phyloP scores from a whole-genome alignment of 2,888 invertebrate genomes.

The Diabrotica balteata region DNA sequence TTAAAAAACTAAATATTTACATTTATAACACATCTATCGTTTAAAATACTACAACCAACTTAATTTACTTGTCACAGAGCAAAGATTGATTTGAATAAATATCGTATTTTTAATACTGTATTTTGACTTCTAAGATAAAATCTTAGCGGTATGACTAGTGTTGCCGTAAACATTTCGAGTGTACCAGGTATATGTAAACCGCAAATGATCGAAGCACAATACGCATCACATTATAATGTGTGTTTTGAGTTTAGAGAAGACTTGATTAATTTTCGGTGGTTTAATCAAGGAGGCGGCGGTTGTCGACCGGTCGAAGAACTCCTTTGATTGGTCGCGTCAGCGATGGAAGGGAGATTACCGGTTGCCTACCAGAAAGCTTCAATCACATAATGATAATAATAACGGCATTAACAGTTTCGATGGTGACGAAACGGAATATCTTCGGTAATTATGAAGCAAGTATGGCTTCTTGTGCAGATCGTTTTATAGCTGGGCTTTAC shows the following conservation, averaged over 20 bases:
- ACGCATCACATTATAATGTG: background rate
- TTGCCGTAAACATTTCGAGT: too few species aligned
- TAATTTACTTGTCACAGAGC: too few species aligned
- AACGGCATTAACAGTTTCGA: slow-evolving; percentile 31
- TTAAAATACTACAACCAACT: too few species aligned
- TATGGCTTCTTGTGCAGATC: slow-evolving; percentile 11
- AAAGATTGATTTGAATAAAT: too few species aligned
- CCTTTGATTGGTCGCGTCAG: slow-evolving; percentile 46
- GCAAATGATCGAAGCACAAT: background rate
- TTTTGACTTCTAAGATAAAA: too few species aligned
- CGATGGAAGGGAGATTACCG: slow-evolving; percentile 49
- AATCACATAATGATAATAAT: slow-evolving; percentile 59
- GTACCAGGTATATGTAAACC: too few species aligned
- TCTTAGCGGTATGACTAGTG: too few species aligned
- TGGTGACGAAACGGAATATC: slow-evolving; percentile 15
- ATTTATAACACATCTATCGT: too few species aligned
- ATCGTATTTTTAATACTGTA: too few species aligned
- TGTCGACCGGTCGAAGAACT: slow-evolving; percentile 8
- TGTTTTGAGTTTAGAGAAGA: background rate
- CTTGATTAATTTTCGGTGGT: slow-evolving; percentile 15
- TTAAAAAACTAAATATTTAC: too few species aligned
- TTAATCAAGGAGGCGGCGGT: slow-evolving; percentile 16
- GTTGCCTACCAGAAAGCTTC: slow-evolving; percentile 54
- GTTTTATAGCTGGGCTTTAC: background rate
- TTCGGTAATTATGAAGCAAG: slow-evolving; percentile 10